Evolutionary conservation across 2,888 invertebrate species (phyloP).

Genomic region (Scaptodrosophila latifasciaeformis): DNA sequence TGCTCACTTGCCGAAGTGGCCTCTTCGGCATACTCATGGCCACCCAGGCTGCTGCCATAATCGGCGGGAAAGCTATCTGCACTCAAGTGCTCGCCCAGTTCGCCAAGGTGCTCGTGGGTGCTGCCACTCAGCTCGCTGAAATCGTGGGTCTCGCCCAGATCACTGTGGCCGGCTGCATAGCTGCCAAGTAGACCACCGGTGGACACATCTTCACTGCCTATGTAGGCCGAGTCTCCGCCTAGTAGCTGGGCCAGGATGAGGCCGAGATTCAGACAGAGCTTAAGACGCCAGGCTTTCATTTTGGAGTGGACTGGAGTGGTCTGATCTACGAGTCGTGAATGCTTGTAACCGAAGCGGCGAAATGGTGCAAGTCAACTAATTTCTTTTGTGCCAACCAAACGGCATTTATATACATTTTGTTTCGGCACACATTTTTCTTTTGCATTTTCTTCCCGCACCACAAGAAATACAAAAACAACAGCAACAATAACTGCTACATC

Average conservation of each 20-base stretch:
- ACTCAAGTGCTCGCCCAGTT: constrained; percentile 59
- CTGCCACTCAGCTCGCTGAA: constrained; percentile 23
- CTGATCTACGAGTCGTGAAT: neutral
- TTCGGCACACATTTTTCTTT: constrained; percentile 55
- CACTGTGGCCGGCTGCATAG: constrained; percentile 54
- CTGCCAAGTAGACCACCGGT: constrained; percentile 44
- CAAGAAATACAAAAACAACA: constrained; percentile 13
- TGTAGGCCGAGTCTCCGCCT: constrained; percentile 19
- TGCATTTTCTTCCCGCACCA: constrained; percentile 49
- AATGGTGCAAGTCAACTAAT: constrained; percentile 66
- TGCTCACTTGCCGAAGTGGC: constrained; percentile 40
- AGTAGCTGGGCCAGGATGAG: constrained; percentile 1
- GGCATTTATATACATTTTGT: constrained; percentile 55
- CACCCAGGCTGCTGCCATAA: constrained; percentile 48
- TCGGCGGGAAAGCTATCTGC: constrained; percentile 61
- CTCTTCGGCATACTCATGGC: constrained; percentile 56
- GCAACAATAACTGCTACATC: constrained; percentile 3
- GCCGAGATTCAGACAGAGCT: constrained; percentile 31
- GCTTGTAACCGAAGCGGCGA: constrained; percentile 61
- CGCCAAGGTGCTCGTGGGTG: constrained; percentile 36
- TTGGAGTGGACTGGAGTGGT: neutral
- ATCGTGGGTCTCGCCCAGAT: constrained; percentile 32
- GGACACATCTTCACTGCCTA: constrained; percentile 35
- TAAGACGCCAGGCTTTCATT: constrained; percentile 41
- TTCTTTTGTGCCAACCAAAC: constrained; percentile 44